A percentile compares a stretch with the other conserved stretches of the same genome.
phyloP scores from a whole-genome alignment of 1,140 invertebrate genomes.

The Agraylea sexmaculata region DNA sequence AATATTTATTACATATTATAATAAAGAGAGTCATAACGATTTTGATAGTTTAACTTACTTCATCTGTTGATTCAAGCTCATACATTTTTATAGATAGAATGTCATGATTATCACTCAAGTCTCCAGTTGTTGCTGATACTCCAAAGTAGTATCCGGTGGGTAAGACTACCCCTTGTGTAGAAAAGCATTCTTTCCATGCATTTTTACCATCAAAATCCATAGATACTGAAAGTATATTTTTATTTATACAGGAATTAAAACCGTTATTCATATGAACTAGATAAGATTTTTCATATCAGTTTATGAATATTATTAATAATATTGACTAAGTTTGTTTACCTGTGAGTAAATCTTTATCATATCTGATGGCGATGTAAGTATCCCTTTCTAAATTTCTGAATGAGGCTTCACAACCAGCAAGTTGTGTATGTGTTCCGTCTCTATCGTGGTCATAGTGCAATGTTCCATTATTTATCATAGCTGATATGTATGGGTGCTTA shows the following conservation, averaged over 20 bases:
- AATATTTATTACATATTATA: not conserved
- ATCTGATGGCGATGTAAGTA: constrained; percentile 81
- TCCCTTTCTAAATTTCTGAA: constrained; percentile 89
- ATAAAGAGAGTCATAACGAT: not conserved
- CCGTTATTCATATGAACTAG: too few species aligned
- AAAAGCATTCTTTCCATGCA: constrained; percentile 89
- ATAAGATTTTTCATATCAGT: not conserved
- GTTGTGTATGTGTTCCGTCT: constrained; percentile 95
- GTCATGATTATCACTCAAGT: constrained; percentile 95
- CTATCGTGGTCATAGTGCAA: constrained; percentile 94
- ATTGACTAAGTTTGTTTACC: constrained; percentile 39
- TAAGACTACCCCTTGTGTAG: constrained; percentile 76
- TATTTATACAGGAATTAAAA: constrained; percentile 3
- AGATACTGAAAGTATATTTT: constrained; percentile 51
- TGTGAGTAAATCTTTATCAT: constrained; percentile 79
- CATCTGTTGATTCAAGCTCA: constrained; percentile 66
- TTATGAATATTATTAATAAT: not conserved
- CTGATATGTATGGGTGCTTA: constrained; percentile 95
- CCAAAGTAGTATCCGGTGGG: constrained; percentile 96
- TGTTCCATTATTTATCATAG: constrained; percentile 95
- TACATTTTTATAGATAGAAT: constrained; percentile 84
- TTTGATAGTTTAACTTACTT: constrained; percentile 40
- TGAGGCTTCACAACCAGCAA: constrained; percentile 88
- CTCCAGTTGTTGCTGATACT: constrained; percentile 89
- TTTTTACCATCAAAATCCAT: constrained; percentile 86